These are phyloP conservation scores for Aleiodes sp. DNA, from an alignment of 1,140 invertebrate genomes.

Conservation along the genomic window DNA sequence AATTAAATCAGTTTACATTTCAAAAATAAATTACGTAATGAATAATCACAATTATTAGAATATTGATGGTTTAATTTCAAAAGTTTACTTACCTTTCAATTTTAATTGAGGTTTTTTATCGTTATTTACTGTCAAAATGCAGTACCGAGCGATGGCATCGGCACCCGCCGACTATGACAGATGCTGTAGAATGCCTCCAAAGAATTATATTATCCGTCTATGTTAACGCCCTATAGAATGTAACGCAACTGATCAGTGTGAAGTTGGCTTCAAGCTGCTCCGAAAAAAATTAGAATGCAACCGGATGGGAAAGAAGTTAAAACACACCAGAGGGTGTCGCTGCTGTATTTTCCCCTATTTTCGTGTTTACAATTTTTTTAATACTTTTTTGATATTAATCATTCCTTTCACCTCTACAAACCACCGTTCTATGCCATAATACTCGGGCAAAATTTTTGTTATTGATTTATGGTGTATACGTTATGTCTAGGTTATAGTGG, in stretches of 20 bases:
- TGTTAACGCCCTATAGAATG: too few species aligned
- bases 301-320: too few species aligned
- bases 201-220: too few species aligned
- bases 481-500: neutral
- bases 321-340: neutral
- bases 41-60: too few species aligned
- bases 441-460: neutral
- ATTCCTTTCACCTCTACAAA: constrained; percentile 21
- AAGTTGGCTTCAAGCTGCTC: too few species aligned
- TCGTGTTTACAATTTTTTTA: constrained; percentile 33
- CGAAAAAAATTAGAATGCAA: too few species aligned
- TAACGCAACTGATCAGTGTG: too few species aligned
- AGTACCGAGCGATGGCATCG: neutral
- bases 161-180: neutral
- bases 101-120: neutral
- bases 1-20: too few species aligned
- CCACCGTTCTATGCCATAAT: constrained; percentile 10
- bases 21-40: too few species aligned
- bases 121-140: neutral
- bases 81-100: neutral
- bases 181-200: neutral
- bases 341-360: neutral
- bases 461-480: neutral
- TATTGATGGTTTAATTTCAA: too few species aligned
- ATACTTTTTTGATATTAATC: constrained; percentile 17